A percentile compares a stretch with the other conserved stretches of the same genome.
Evolutionary conservation across 2,888 invertebrate species (phyloP).

Genomic region (Folsomia manolachei): DNA sequence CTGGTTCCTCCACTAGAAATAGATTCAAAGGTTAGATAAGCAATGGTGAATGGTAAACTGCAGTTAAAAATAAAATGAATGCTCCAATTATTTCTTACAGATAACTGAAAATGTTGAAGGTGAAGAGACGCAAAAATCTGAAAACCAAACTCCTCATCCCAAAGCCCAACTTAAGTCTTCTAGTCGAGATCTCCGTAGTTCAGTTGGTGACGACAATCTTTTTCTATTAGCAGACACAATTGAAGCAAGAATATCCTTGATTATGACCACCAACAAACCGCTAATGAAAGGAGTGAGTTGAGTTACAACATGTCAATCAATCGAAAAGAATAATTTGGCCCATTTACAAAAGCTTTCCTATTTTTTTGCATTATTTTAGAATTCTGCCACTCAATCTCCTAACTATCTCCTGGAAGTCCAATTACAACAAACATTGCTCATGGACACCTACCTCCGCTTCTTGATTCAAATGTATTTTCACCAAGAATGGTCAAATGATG

Average conservation of each 20-base stretch:
- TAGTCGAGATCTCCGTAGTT: not conserved
- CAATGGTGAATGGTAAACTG: too few relatives aligned
- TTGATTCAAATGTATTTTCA: not conserved
- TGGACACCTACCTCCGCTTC: slow-evolving; percentile 1
- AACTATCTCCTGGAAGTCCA: not conserved
- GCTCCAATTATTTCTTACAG: too few relatives aligned
- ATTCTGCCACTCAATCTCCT: not conserved
- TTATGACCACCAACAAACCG: not conserved
- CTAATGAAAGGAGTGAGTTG: too few relatives aligned
- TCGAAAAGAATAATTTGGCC: not conserved
- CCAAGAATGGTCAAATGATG: not conserved
- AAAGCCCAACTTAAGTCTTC: too few relatives aligned
- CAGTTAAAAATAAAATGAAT: too few relatives aligned
- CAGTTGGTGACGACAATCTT: not conserved
- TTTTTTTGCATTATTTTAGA: not conserved
- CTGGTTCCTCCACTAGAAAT: slow-evolving; percentile 14
- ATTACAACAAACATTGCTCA: not conserved
- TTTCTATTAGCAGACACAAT: not conserved
- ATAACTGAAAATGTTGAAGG: too few relatives aligned
- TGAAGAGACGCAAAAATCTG: too few relatives aligned
- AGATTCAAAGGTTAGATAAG: not conserved
- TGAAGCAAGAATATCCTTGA: not conserved
- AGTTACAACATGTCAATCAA: too few relatives aligned
- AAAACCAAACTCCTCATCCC: too few relatives aligned
- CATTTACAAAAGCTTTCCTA: not conserved